Base-by-base conservation (phyloP, 2,113 vertebrate genomes). In the Callionymus lyra region DNA sequence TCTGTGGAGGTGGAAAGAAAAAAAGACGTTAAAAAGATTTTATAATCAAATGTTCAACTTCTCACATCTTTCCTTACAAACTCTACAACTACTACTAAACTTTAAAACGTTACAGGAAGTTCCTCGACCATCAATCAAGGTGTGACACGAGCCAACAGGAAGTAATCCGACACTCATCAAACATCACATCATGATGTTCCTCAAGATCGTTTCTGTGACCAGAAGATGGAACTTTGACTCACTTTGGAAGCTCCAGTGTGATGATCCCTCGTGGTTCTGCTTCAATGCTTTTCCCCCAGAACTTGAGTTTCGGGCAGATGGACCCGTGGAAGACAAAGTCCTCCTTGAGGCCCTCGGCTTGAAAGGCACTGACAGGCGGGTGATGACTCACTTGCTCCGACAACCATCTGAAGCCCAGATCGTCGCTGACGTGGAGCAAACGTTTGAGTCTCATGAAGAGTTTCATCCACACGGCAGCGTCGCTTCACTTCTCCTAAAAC, bases 351-450 rank as follows among this genome's bases (percentile, higher is more conserved):
- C 95, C 95, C 82, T 97, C 92, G 1, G 92, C 95, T 4, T 95
- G 90, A 82, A 99, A 97, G 68, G 94, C 95, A 73, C 93, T 99
- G 65, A 99, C 82, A 1, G 95, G 95, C 53, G 94, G 95, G 53
- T 99, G 95, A 68, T 99, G 95, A 74, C 95, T 99, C 41, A 99
- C 95, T 80, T 99, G 94, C 61, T 99, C 94, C 0, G 95, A 98
- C 65, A 97, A 79, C 79, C 96, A 91, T 70, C 91, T 85, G 65
- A 99, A 99, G 63, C 92, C 93, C 60, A 97, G 86, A 78, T 99
- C 95, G 6, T 97, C 93, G 77, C 95, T 99, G 63, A 38, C 21
- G 53, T 42, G 51, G 32, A 34, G 6, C 1, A 13, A 34, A 34
- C n/a, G 6, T 27, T 6, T 10, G 32, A 5, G 15, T 1, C 5